These are phyloP conservation scores for Drymonia ruficornis DNA, from an alignment of 2,888 invertebrate species.

Conservation along the genomic window DNA sequence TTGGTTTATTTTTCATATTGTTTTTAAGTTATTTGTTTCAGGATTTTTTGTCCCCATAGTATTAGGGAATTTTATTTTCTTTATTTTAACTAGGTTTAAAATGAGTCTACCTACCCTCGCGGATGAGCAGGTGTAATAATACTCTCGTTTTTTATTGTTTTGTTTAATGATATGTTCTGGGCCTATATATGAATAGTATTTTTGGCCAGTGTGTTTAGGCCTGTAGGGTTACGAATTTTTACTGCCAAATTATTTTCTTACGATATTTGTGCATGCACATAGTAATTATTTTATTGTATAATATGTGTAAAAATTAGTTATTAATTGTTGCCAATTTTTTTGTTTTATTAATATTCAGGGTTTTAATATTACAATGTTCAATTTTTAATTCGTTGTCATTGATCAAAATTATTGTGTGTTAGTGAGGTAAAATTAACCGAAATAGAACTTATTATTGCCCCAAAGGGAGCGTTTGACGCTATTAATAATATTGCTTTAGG, in stretches of 20 bases:
- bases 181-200: constrained; percentile 83
- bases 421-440: constrained; percentile 81
- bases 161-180: constrained; percentile 79
- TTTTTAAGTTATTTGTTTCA: constrained; percentile 85
- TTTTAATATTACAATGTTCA: constrained; percentile 81
- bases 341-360: constrained; percentile 82
- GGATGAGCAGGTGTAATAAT: constrained; percentile 78
- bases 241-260: constrained; percentile 85
- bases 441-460: constrained; percentile 81
- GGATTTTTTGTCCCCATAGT: constrained; percentile 84
- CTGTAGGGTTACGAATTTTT: constrained; percentile 84
- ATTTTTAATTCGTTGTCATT: constrained; percentile 82
- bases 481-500: constrained; percentile 82
- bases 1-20: constrained; percentile 84
- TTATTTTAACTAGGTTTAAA: constrained; percentile 79
- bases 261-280: constrained; percentile 84
- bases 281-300: constrained; percentile 83
- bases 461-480: constrained; percentile 84
- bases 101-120: constrained; percentile 76
- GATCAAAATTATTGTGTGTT: constrained; percentile 84
- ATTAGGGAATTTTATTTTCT: constrained; percentile 85
- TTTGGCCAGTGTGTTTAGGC: constrained; percentile 82
- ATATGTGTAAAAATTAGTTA: constrained; percentile 80
- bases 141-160: constrained; percentile 82
- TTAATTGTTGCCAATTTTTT: constrained; percentile 84